Evolutionary conservation across 1,140 invertebrate genomes (phyloP).

Genomic region (Dendrolimus punctatus): DNA sequence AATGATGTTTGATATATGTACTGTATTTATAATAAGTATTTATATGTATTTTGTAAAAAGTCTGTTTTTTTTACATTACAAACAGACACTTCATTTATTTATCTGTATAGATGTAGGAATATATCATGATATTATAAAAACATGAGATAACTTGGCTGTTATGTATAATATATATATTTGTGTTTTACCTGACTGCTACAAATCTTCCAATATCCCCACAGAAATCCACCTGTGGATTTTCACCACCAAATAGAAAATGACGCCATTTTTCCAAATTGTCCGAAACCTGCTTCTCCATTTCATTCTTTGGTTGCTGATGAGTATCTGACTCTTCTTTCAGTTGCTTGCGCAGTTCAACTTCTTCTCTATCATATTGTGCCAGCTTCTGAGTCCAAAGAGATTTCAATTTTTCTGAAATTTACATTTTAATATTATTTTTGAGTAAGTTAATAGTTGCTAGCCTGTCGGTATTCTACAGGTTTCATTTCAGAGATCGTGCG

Average conservation of each 20-base stretch:
- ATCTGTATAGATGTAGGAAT: too few relatives aligned
- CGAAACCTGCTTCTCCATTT: conserved; percentile 18
- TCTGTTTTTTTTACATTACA: too few relatives aligned
- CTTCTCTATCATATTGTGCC: conserved; percentile 67
- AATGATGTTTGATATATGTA: too few relatives aligned
- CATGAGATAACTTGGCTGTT: too few relatives aligned
- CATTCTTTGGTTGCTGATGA: conserved; percentile 5
- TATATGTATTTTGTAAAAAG: too few relatives aligned
- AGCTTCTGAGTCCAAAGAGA: conserved; percentile 62
- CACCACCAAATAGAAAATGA: conserved; percentile 38
- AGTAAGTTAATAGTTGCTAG: too few relatives aligned
- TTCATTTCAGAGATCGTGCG: too few relatives aligned
- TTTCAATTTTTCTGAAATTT: conserved; percentile 60
- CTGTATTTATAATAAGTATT: too few relatives aligned
- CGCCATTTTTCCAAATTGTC: conserved; percentile 35
- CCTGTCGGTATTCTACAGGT: too few relatives aligned
- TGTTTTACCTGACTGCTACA: conserved; percentile 40
- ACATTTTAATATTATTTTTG: conserved; percentile 3
- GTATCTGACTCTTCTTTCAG: conserved; percentile 41
- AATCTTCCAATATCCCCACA: conserved; percentile 51
- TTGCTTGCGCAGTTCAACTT: conserved; percentile 65
- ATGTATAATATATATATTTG: background rate
- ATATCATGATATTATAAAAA: too few relatives aligned
- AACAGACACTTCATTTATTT: too few relatives aligned
- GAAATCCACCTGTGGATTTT: conserved; percentile 46